Evolutionary conservation across 2,113 vertebrate species (phyloP).

Genomic region (human): DNA sequence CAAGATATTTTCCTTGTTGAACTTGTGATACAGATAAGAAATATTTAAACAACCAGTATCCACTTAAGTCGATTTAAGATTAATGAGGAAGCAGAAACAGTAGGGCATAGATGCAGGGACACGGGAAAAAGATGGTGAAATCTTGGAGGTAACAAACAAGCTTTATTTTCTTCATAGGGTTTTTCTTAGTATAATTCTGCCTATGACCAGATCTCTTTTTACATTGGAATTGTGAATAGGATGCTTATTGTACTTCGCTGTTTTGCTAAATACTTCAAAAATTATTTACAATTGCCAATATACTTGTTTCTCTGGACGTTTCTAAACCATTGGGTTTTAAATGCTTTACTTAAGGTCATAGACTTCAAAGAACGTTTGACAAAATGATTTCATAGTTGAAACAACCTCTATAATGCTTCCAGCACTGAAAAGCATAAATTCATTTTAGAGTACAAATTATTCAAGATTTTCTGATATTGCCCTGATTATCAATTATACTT

Average conservation of each 20-base stretch:
- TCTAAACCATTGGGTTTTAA: background rate
- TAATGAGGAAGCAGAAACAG: background rate
- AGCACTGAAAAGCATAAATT: background rate
- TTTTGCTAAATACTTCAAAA: background rate
- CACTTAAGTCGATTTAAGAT: background rate
- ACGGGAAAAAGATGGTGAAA: background rate
- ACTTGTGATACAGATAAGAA: background rate
- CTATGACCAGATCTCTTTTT: background rate
- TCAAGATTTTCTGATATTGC: background rate
- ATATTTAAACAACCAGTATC: background rate
- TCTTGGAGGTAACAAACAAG: background rate
- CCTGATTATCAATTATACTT: background rate
- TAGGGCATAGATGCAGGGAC: background rate
- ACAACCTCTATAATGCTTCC: background rate
- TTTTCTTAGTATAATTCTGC: background rate
- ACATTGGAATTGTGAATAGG: background rate
- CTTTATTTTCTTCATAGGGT: background rate
- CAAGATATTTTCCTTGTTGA: background rate
- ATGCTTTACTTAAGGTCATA: background rate
- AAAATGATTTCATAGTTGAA: background rate
- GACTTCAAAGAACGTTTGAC: background rate
- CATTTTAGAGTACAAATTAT: background rate
- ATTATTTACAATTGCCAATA: background rate
- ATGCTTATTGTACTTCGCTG: background rate
- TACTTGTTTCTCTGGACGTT: background rate